These are phyloP conservation scores for Erebia ligea DNA, from an alignment of 2,888 invertebrate species.

Conservation along the genomic window DNA sequence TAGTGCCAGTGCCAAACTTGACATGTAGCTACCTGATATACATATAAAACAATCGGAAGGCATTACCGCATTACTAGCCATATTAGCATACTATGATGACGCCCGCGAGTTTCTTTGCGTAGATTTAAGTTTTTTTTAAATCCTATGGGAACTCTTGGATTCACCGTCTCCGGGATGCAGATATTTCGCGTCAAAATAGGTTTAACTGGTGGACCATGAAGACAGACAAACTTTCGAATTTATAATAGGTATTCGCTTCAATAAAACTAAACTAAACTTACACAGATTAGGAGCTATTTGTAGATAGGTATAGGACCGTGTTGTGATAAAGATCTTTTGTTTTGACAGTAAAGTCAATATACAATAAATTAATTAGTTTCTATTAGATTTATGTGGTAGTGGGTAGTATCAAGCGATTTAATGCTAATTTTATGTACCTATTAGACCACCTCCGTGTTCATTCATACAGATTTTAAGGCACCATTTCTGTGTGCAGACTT, in stretches of 20 bases:
- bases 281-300: neutral
- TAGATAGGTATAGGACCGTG: neutral
- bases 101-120: too few relatives aligned
- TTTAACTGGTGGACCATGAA: too few relatives aligned
- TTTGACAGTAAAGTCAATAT: slow-evolving; percentile 37
- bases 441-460: slow-evolving; percentile 42
- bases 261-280: too few relatives aligned
- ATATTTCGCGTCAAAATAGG: too few relatives aligned
- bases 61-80: slow-evolving; percentile 7
- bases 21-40: slow-evolving; percentile 23
- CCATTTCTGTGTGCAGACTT: slow-evolving; percentile 2
- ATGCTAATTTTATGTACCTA: slow-evolving; percentile 75
- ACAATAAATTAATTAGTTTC: slow-evolving; percentile 61
- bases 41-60: slow-evolving; percentile 6
- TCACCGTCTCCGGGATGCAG: too few relatives aligned
- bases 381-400: slow-evolving; percentile 66
- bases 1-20: slow-evolving; percentile 34
- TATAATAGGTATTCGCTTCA: too few relatives aligned
- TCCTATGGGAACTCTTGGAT: too few relatives aligned
- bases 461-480: slow-evolving; percentile 18
- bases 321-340: slow-evolving; percentile 39
- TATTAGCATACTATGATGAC: neutral
- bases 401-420: slow-evolving; percentile 67
- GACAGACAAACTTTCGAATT: too few relatives aligned
- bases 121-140: too few relatives aligned